phyloP scores from a whole-genome alignment of 2,113 vertebrate genomes.

The Dascyllus trimaculatus region DNA sequence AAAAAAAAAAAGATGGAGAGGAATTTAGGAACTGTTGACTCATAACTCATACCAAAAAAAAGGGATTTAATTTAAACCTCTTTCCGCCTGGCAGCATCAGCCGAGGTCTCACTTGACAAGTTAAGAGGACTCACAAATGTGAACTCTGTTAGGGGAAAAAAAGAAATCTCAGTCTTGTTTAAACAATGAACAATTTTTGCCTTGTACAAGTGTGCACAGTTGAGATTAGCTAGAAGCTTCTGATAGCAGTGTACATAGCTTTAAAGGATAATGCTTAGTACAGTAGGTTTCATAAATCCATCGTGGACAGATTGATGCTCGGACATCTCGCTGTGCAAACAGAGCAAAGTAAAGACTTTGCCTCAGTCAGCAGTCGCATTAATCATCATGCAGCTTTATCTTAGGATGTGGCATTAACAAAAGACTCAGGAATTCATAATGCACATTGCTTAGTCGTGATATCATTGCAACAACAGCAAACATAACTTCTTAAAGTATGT shows the following conservation, averaged over 20 bases:
- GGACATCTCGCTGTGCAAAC: conserved; percentile 59
- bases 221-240: conserved; percentile 36
- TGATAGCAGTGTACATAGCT: conserved; percentile 14
- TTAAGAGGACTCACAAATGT: conserved; percentile 42
- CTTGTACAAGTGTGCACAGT: conserved; percentile 32
- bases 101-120: conserved; percentile 30
- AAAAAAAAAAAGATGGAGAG: conserved; percentile 31
- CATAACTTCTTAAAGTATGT: neutral
- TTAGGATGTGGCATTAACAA: neutral
- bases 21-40: conserved; percentile 58
- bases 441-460: neutral
- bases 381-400: conserved; percentile 42
- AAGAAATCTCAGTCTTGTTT: conserved; percentile 7
- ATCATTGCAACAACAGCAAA: neutral
- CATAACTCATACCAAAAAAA: conserved; percentile 61
- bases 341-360: conserved; percentile 45
- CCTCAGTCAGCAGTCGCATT: conserved; percentile 54
- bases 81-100: conserved; percentile 44
- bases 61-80: conserved; percentile 33
- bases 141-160: neutral
- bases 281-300: conserved; percentile 48
- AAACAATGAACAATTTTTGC: conserved; percentile 52
- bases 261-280: conserved; percentile 53
- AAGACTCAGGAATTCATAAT: neutral
- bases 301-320: conserved; percentile 70